Evolutionary conservation across 2,888 invertebrate genomes (phyloP).

Genomic region (Emmelina monodactyla): DNA sequence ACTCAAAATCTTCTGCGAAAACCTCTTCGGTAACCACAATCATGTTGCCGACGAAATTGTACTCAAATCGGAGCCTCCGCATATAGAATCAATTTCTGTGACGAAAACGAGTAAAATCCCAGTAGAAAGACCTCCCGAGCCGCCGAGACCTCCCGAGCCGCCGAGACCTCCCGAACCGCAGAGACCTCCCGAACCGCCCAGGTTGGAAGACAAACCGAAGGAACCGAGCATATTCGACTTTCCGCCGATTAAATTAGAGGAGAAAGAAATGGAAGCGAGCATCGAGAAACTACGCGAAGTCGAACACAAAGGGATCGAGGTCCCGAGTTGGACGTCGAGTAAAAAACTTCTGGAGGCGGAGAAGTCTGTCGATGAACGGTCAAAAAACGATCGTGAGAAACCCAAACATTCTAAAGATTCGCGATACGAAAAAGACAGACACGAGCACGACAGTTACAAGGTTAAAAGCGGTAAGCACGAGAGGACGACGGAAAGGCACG

Average conservation of each 20-base stretch:
- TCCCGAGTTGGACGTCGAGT: too few species aligned
- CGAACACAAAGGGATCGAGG: too few species aligned
- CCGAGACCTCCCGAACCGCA: not conserved
- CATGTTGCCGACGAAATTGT: too few species aligned
- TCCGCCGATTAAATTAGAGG: conserved; percentile 41
- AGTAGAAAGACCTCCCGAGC: not conserved
- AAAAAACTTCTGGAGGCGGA: conserved; percentile 35
- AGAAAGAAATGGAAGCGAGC: conserved; percentile 58
- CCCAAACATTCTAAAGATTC: not conserved
- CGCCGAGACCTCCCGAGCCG: not conserved
- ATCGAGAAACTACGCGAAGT: too few species aligned
- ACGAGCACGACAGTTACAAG: conserved; percentile 20
- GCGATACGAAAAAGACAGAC: conserved; percentile 40
- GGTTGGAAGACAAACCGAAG: too few species aligned
- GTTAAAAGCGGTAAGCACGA: conserved; percentile 2
- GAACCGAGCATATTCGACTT: too few species aligned
- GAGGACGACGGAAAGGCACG: conserved; percentile 14
- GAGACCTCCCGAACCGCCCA: too few species aligned
- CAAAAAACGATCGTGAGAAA: conserved; percentile 19
- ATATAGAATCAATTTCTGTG: too few species aligned
- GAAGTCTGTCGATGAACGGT: conserved; percentile 34
- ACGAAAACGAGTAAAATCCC: too few species aligned
- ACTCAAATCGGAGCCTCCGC: too few species aligned
- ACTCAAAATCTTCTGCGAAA: not conserved
- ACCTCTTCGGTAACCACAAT: not conserved